Evolutionary conservation across 2,888 invertebrate genomes (phyloP).

Genomic region (Pollenia griseotomentosa): DNA sequence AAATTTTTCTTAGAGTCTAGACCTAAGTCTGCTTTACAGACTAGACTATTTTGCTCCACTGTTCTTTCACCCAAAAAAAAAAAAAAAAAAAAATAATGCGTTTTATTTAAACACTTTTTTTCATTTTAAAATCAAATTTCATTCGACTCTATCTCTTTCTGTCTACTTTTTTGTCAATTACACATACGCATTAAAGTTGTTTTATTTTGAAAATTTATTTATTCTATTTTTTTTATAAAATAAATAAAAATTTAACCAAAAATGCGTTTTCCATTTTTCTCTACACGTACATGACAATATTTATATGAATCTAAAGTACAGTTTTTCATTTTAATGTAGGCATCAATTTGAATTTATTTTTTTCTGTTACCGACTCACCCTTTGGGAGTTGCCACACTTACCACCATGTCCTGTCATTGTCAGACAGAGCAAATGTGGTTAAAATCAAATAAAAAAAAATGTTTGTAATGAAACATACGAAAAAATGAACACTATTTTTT

Average conservation of each 20-base stretch:
- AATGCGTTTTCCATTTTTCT: slow-evolving; percentile 59
- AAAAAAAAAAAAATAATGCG: slow-evolving; percentile 51
- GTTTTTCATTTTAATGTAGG: slow-evolving; percentile 53
- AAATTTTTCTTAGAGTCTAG: no score
- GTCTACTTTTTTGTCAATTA: slow-evolving; percentile 34
- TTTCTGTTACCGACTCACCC: not conserved
- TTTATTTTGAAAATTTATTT: no score
- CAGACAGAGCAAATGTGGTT: slow-evolving; percentile 68
- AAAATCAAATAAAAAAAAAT: slow-evolving; percentile 35
- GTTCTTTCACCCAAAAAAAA: slow-evolving; percentile 11
- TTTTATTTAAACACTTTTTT: slow-evolving; percentile 44
- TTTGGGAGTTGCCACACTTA: slow-evolving; percentile 43
- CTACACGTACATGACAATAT: slow-evolving; percentile 36
- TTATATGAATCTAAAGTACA: slow-evolving; percentile 40
- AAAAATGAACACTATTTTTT: not conserved
- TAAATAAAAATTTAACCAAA: slow-evolving; percentile 32
- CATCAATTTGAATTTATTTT: slow-evolving; percentile 8
- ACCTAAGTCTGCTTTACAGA: no score
- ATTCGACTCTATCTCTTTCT: slow-evolving; percentile 33
- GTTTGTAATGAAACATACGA: slow-evolving; percentile 1
- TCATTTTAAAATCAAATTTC: not conserved
- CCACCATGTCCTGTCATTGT: slow-evolving; percentile 56
- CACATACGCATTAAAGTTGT: not conserved
- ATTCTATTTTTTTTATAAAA: slow-evolving; percentile 3
- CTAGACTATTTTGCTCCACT: slow-evolving; percentile 13